A percentile compares a stretch with the other conserved stretches of the same genome.
These are phyloP conservation scores for Myopa testacea DNA, from an alignment of 2,888 invertebrate species.

Conservation along the genomic window DNA sequence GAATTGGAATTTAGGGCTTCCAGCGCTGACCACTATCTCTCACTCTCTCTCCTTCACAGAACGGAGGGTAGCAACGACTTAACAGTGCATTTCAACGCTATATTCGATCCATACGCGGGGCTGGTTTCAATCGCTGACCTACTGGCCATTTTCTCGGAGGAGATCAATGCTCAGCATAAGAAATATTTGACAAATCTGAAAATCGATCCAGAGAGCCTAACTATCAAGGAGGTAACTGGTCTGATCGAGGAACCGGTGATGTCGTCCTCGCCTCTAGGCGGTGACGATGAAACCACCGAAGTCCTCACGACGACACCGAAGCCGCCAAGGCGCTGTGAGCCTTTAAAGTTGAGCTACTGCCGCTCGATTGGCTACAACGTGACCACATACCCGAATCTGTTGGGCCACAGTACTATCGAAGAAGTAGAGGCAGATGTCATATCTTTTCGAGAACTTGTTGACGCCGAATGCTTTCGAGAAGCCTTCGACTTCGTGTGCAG, in stretches of 20 bases:
- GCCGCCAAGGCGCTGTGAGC: slow-evolving; percentile 76
- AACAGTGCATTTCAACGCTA: slow-evolving; percentile 86
- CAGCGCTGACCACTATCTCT: not conserved
- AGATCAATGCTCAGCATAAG: slow-evolving; percentile 73
- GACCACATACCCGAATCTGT: slow-evolving; percentile 84
- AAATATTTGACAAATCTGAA: slow-evolving; percentile 75
- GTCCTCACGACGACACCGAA: slow-evolving; percentile 69
- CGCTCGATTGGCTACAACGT: slow-evolving; percentile 79
- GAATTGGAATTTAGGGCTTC: not conserved
- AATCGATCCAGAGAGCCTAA: slow-evolving; percentile 75
- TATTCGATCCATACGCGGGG: slow-evolving; percentile 82
- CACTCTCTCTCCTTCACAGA: slow-evolving; percentile 63
- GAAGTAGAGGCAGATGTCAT: slow-evolving; percentile 82
- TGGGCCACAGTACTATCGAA: slow-evolving; percentile 73
- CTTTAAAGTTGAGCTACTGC: slow-evolving; percentile 78
- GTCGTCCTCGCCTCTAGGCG: slow-evolving; percentile 66
- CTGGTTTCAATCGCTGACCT: slow-evolving; percentile 77
- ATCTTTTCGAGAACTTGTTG: slow-evolving; percentile 86
- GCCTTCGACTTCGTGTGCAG: slow-evolving; percentile 92
- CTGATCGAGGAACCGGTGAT: slow-evolving; percentile 65
- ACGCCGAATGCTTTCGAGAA: slow-evolving; percentile 88
- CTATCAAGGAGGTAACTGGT: slow-evolving; percentile 72
- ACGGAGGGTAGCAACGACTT: slow-evolving; percentile 76
- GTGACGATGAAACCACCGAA: slow-evolving; percentile 65
- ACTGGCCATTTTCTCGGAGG: slow-evolving; percentile 75